A percentile compares a stretch with the other conserved stretches of the same genome.
Conservation (phyloP, 2,797 vertebrate genomes). For the Enteromius argenteus region DNA sequence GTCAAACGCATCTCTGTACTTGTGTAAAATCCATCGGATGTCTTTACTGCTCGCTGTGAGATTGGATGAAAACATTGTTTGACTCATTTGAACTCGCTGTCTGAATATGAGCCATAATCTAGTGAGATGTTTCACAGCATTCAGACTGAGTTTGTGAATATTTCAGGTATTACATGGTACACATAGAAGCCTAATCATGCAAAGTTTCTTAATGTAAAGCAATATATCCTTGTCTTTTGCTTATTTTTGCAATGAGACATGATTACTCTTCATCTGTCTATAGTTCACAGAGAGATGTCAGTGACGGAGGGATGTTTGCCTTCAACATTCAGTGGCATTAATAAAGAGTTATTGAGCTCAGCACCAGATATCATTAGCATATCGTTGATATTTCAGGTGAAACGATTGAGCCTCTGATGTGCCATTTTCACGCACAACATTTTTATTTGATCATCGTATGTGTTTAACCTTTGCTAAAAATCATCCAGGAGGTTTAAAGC, state of each 20-base stretch:
- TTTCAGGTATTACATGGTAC: constrained; percentile 40
- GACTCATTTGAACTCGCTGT: constrained; percentile 13
- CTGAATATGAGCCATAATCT: constrained; percentile 59
- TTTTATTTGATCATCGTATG: background rate
- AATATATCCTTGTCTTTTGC: constrained; percentile 25
- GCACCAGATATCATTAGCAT: background rate
- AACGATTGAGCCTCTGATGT: background rate
- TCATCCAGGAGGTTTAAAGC: background rate
- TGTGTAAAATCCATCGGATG: constrained; percentile 63
- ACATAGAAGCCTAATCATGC: constrained; percentile 46
- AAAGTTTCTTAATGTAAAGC: constrained; percentile 12
- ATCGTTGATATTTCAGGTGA: constrained; percentile 2
- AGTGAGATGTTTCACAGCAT: constrained; percentile 32
- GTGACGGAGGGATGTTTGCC: background rate
- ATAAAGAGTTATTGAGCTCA: background rate
- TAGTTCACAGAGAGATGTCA: background rate
- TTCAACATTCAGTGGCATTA: background rate
- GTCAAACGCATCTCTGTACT: constrained; percentile 69
- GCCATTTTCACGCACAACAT: background rate
- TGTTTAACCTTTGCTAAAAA: constrained; percentile 17
- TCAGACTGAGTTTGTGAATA: constrained; percentile 44
- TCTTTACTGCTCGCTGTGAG: constrained; percentile 69
- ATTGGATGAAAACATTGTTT: constrained; percentile 66
- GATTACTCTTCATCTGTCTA: background rate
- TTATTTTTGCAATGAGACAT: constrained; percentile 23